Conservation (phyloP, 2,888 invertebrate genomes). For the Netelia fuscicornis region DNA sequence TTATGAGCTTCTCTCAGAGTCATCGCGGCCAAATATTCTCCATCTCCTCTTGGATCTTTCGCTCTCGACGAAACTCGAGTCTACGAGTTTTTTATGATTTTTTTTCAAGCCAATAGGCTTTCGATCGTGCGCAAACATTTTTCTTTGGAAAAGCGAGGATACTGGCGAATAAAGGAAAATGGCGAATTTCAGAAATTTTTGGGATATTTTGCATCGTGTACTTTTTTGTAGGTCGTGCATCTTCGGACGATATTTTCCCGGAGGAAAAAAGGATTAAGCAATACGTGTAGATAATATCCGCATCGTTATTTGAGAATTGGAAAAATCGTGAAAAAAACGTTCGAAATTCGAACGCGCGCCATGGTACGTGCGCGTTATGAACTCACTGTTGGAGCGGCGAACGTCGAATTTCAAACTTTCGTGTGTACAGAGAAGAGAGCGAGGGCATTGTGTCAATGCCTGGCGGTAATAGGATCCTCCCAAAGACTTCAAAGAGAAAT, state of each 20-base stretch:
- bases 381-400: background rate
- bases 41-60: constrained; percentile 27
- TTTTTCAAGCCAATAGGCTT: constrained; percentile 3
- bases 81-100: constrained; percentile 28
- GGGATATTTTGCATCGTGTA: no score
- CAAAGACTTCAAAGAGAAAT: constrained; percentile 36
- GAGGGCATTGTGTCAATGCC: background rate
- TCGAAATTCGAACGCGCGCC: background rate
- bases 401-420: constrained; percentile 1
- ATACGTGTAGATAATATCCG: background rate
- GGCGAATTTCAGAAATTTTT: no score
- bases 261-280: no score
- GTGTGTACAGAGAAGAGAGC: background rate
- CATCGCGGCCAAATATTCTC: constrained; percentile 27
- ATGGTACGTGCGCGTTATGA: background rate
- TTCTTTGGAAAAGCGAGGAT: no score
- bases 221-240: no score
- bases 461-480: constrained; percentile 5
- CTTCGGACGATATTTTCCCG: no score
- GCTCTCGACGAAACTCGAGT: constrained; percentile 11
- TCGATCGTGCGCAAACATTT: background rate
- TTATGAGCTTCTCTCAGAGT: constrained; percentile 59
- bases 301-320: constrained; percentile 16
- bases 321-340: constrained; percentile 2
- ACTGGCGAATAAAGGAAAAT: no score